Evolutionary conservation across 2,888 invertebrate species (phyloP), one percentile per base, ranked within the genome.

Genomic region (Xylocampa areola): DNA sequence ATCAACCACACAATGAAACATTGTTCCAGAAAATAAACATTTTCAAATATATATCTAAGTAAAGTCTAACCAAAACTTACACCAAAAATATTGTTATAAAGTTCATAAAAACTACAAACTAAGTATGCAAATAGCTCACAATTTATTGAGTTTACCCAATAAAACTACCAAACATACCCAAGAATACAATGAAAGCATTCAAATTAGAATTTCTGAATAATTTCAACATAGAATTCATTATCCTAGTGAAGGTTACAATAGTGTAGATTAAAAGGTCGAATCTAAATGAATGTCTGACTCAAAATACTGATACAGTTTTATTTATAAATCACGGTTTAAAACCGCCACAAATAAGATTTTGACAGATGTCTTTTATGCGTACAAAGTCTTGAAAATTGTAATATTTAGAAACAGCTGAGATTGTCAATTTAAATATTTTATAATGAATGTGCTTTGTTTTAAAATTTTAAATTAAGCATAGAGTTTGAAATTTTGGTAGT

Each of bases 201-300:
- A 33, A 63, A 57, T 49, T 45, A 65, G 36, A 49, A 41, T 47
- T 43, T 45, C 17, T 25, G 66, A 55, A 69, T 64, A 69, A 65
- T 64, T 64, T 64, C 35, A 35, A 43, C 32, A 8, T 19, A 10
- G 50, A 30, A 44, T 54, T 44, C 7, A 62, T 54, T 68, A 54
- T 14, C 48, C 45, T 36, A 68, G 48, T 35, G 43, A 65, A 68
- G 32, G 48, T 54, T 39, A 33, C 32, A 36, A 49, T 33, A 48
- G 32, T 49, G 40, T 41, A 21, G n/a, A 19, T 32, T 30, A 13
- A 43, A 37, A 48, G 30, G 30, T 59, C 35, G 27, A n/a, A 43
- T 25, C 21, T 33, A 49, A 55, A 68, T 55, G 37, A 50, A 33
- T 21, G 40, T 35, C 55, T 37, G 32, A 13, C 25, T 30, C 19